These are phyloP conservation scores for Sminthurinus signatus DNA, from an alignment of 1,140 invertebrate species.

Conservation along the genomic window DNA sequence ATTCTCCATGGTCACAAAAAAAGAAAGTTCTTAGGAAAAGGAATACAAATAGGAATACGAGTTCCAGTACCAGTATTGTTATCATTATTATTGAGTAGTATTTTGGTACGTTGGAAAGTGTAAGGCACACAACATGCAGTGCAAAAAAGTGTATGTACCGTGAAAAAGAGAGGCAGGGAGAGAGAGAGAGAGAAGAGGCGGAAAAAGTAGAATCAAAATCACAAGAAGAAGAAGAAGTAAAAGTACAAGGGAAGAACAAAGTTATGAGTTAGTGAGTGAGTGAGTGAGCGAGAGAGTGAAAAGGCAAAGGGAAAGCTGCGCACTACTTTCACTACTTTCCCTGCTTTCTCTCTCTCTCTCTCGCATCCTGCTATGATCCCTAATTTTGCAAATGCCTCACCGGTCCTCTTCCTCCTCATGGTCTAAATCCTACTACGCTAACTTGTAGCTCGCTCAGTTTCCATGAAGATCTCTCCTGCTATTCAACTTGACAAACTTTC, in stretches of 20 bases:
- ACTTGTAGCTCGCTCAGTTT: slow-evolving; percentile 12
- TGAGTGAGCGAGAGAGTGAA: neutral
- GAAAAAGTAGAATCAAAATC: too few species aligned
- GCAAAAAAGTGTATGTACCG: too few species aligned
- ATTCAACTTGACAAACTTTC: slow-evolving; percentile 7
- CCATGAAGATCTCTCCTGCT: slow-evolving; percentile 2
- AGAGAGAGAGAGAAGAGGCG: neutral
- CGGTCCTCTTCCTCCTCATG: slow-evolving; percentile 21
- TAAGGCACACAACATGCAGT: too few species aligned
- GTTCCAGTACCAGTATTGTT: too few species aligned
- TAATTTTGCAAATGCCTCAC: slow-evolving; percentile 14
- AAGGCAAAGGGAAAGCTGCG: neutral
- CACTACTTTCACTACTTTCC: slow-evolving; percentile 16
- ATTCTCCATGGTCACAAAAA: too few species aligned
- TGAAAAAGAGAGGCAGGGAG: neutral
- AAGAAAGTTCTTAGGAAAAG: too few species aligned
- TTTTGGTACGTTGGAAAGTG: too few species aligned
- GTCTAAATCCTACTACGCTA: slow-evolving; percentile 4
- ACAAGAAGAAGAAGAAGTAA: too few species aligned
- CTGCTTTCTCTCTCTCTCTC: slow-evolving; percentile 9
- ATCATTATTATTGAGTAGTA: too few species aligned
- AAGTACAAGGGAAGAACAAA: too few species aligned
- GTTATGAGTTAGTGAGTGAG: neutral
- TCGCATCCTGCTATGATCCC: slow-evolving; percentile 3
- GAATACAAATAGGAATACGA: too few species aligned